Evolutionary conservation across 2,888 invertebrate species (phyloP), one percentile per base, ranked within the genome.

Genomic region (Sympetrum striolatum): DNA sequence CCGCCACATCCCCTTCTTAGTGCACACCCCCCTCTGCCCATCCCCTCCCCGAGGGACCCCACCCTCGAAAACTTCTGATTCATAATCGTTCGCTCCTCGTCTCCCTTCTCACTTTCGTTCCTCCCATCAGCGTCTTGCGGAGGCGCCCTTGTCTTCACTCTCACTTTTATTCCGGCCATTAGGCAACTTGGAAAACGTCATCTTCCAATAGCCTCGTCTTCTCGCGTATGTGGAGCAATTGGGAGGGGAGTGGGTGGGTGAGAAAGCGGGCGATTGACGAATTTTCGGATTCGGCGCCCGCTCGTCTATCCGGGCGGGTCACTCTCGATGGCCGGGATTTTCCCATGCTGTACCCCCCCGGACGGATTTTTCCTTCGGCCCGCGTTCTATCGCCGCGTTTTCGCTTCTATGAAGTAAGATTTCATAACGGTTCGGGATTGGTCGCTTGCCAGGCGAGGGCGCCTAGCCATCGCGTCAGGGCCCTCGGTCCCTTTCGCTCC

Each of bases 161-260:
- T 37, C 64, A 2, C 22, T 12, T n/a, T 31, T 82, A 15, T 58
- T n/a, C 31, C 60, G 2, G 37, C 60, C 60, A 31, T 86, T 86
- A 60, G 60, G 86, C 86, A 86, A 86, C 86, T 58, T 25, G n/a
- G 35, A 37, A 86, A 60, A 64, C 60, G 86, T 64, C 64, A 86
- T 86, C 60, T 86, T 60, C 86, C 86, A 86, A 86, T 86, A 22
- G 37, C 37, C 37, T 37, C 37, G 58, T 64, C 86, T 35, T 22
- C 37, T 22, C 60, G 60, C 37, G 31, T 60, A 60, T 31, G n/a
- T 86, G 86, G 86, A 86, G 86, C 86, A 86, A 86, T 60, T 58
- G 22, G 22, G 35, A 60, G 60, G 44, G 44, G 39, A 22, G 18
- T 60, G 60, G 37, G 22, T 6, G 86, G 22, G 10, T 37, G 86